These are phyloP conservation scores for Palythoa grandiflora DNA, from an alignment of 92 coral and sea anemone genomes.

Conservation along the genomic window DNA sequence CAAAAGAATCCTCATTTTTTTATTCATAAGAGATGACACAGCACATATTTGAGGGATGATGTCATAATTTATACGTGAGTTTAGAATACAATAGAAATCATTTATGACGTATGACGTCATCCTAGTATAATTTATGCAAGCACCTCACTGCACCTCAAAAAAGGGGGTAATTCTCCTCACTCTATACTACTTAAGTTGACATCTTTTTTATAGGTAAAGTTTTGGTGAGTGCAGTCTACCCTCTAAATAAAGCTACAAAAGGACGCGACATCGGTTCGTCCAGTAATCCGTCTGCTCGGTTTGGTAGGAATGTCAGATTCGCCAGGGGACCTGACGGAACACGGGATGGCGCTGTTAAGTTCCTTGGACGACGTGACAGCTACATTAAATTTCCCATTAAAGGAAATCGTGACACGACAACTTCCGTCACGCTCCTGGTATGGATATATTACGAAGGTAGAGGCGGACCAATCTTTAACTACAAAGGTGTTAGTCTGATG, in stretches of 20 bases:
- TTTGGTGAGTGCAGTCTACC: constrained; percentile 68
- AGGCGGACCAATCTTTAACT: constrained; percentile 83
- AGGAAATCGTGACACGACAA: constrained; percentile 73
- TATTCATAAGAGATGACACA: too few relatives aligned
- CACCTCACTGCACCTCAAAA: too few relatives aligned
- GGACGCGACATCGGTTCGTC: constrained; percentile 77
- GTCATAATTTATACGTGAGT: too few relatives aligned
- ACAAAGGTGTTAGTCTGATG: constrained; percentile 79
- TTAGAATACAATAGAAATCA: too few relatives aligned
- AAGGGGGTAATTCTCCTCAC: too few relatives aligned
- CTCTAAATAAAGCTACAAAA: constrained; percentile 62
- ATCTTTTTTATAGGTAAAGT: constrained; percentile 36
- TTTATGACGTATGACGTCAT: too few relatives aligned
- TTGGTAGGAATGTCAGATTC: constrained; percentile 58
- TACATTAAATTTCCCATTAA: constrained; percentile 72
- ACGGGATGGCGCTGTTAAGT: constrained; percentile 70
- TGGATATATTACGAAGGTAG: constrained; percentile 83
- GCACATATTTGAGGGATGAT: too few relatives aligned
- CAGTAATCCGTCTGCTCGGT: constrained; percentile 61
- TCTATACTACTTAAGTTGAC: too few relatives aligned
- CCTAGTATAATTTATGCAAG: too few relatives aligned
- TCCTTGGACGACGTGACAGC: constrained; percentile 70
- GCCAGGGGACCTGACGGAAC: constrained; percentile 81
- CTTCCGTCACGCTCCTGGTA: constrained; percentile 74
- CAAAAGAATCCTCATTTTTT: too few relatives aligned